These are phyloP conservation scores for Ectemnius cavifrons DNA, from an alignment of 2,888 invertebrate genomes.

Conservation along the genomic window DNA sequence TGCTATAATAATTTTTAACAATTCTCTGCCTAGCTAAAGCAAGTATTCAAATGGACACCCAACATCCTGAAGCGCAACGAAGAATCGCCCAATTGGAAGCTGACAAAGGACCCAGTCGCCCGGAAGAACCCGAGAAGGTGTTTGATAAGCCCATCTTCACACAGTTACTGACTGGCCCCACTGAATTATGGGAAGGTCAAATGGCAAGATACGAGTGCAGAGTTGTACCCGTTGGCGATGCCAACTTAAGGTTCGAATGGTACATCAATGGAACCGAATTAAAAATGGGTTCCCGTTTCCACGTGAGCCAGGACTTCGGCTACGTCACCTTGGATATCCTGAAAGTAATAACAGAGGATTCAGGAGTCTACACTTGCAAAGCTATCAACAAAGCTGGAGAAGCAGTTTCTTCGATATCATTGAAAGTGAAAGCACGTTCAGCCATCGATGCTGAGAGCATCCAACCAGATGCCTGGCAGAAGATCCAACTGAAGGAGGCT, in stretches of 20 bases:
- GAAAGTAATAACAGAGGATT: slow-evolving; percentile 92
- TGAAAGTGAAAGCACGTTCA: slow-evolving; percentile 91
- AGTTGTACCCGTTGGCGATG: slow-evolving; percentile 96
- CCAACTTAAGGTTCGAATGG: slow-evolving; percentile 96
- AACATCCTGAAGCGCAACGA: slow-evolving; percentile 95
- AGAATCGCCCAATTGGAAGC: slow-evolving; percentile 93
- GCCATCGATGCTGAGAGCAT: slow-evolving; percentile 90
- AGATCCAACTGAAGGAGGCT: slow-evolving; percentile 93
- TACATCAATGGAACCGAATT: slow-evolving; percentile 96
- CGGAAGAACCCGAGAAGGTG: slow-evolving; percentile 87
- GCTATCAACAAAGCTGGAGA: slow-evolving; percentile 96
- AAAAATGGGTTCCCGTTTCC: slow-evolving; percentile 94
- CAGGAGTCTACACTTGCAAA: slow-evolving; percentile 95
- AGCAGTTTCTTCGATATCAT: slow-evolving; percentile 93
- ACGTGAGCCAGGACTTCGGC: slow-evolving; percentile 95
- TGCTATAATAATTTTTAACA: background rate
- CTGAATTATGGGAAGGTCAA: slow-evolving; percentile 94
- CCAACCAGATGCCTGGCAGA: slow-evolving; percentile 95
- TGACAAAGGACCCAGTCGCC: slow-evolving; percentile 82
- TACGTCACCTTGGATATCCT: slow-evolving; percentile 95
- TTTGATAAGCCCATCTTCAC: slow-evolving; percentile 97
- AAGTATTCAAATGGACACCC: slow-evolving; percentile 91
- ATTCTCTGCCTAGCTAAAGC: slow-evolving; percentile 84
- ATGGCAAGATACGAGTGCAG: slow-evolving; percentile 94
- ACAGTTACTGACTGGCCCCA: slow-evolving; percentile 90